phyloP scores from a whole-genome alignment of 2,113 vertebrate species.

The Casuarius casuarius region DNA sequence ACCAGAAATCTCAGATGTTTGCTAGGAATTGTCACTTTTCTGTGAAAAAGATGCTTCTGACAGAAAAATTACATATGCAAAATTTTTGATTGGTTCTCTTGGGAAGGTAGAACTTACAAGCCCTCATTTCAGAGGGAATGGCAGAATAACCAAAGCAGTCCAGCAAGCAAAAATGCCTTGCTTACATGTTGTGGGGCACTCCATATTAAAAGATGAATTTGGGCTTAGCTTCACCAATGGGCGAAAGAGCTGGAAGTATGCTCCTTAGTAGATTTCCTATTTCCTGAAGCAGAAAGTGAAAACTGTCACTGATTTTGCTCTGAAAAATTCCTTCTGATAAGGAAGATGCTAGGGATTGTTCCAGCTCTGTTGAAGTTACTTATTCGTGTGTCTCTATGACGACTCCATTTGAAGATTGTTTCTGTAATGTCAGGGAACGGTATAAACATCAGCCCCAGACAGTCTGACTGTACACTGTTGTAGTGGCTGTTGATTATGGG shows the following conservation, averaged over 20 bases:
- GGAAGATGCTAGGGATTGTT: not conserved
- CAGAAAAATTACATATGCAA: rapidly evolving
- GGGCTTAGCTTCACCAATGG: not conserved
- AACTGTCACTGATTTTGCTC: not conserved
- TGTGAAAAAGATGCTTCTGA: not conserved
- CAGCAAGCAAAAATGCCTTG: not conserved
- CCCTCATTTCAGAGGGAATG: not conserved
- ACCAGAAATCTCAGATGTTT: not conserved
- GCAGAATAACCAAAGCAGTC: not conserved
- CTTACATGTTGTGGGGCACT: not conserved
- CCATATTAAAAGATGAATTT: not conserved
- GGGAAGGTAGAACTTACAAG: not conserved
- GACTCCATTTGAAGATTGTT: not conserved
- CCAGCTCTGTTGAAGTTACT: not conserved
- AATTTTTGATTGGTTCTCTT: not conserved
- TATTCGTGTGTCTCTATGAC: not conserved
- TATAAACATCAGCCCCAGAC: not conserved
- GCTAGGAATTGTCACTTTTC: not conserved
- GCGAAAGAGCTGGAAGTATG: not conserved
- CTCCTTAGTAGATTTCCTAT: not conserved
- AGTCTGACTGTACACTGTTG: not conserved
- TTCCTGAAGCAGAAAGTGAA: not conserved
- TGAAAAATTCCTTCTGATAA: not conserved
- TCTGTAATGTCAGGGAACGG: not conserved
- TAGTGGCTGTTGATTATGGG: not conserved